Evolutionary conservation across 2,888 invertebrate genomes (phyloP), one percentile per base, ranked within the genome.

Genomic region (Noctua janthina): DNA sequence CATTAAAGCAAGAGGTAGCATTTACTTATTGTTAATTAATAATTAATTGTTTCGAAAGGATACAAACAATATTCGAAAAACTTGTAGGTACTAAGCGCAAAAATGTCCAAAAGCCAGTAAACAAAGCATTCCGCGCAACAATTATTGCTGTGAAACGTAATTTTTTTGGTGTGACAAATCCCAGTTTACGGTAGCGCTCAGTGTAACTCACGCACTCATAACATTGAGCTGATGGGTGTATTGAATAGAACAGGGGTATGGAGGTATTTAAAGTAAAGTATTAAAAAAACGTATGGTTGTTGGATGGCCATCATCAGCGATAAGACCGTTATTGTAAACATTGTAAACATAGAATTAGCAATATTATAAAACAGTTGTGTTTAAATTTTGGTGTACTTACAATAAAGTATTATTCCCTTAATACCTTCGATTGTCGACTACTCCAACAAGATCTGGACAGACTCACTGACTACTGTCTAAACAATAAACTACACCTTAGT

Each of bases 1-100:
- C 5, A 17, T 59, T 74, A 56, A 74, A 43, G 49, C 64, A 74
- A 82, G 49, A 43, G 66, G 15, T 20, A 13, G 10, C 17, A 35
- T 56, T 35, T 29, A 59, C 1, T 66, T 75, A 51, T 68, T 43
- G 43, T 35, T 69, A 54, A n/a, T n/a, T n/a, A n/a, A n/a, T n/a
- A n/a, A n/a, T n/a, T n/a, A n/a, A 64, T 49, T 51, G 29, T 62
- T 29, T 29, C 7, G 62, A 29, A 6, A 29, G 7, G 6, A 29
- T 17, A 62, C 29, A 7, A 29, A 13, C 2, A 59, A 13, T 59
- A n/a, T 59, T 59, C 1, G n/a, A 62, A 62, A 62, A 7, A 29
- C 29, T 15, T 62, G 62, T 29, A 29, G 29, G 29, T 1, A 59
- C n/a, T 59, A n/a, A 54, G 54, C 20, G 7, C 23, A 23, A 23